phyloP scores from a whole-genome alignment of 2,113 vertebrate species.

The Bos taurus region ARS-UCD2.0 NC_037340.1:48414501-48415000 shows the following conservation, averaged over 20 bases:
- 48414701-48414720: not conserved
- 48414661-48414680: not conserved
- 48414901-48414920: not conserved
- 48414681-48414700: not conserved
- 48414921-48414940: not conserved
- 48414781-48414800: not conserved
- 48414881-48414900: not conserved
- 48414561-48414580: not conserved
- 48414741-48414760: not conserved
- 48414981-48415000: not conserved
- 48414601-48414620: not conserved
- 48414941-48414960: not conserved
- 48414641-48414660: not conserved
- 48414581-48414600: not conserved
- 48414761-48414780: not conserved
- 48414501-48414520: not conserved
- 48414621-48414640: not conserved
- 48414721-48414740: not conserved
- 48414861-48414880: not conserved
- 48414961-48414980: not conserved
- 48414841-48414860: not conserved
- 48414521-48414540: not conserved
- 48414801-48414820: not conserved
- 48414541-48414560: not conserved
- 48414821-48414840: not conserved